Conservation (phyloP, 2,797 vertebrate species). For the Cuniculus paca region DNA sequence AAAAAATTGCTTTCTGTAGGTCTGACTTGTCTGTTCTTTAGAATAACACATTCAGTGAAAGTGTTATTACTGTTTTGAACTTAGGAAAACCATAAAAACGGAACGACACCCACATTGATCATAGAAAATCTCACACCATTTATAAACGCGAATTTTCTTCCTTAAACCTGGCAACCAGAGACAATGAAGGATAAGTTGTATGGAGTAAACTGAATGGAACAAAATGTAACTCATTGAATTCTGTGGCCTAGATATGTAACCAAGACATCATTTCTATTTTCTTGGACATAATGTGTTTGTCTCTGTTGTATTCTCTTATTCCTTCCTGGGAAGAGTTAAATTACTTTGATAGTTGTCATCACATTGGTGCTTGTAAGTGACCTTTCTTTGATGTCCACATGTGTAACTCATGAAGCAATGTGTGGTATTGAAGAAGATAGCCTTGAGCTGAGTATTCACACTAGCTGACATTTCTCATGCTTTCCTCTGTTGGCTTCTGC, state of each 20-base stretch:
- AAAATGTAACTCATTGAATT: neutral
- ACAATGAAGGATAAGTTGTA: neutral
- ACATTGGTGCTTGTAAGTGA: neutral
- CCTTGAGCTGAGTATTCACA: neutral
- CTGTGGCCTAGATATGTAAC: neutral
- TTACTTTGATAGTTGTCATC: neutral
- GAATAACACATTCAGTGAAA: neutral
- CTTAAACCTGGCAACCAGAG: neutral
- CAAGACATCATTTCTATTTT: conserved; percentile 38
- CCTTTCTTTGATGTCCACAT: neutral
- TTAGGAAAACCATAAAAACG: conserved; percentile 1
- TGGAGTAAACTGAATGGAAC: neutral
- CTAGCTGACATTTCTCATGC: neutral
- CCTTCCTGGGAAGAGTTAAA: neutral
- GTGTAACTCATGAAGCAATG: neutral
- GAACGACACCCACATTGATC: neutral
- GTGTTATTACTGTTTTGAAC: neutral
- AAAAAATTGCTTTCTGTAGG: neutral
- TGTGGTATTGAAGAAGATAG: neutral
- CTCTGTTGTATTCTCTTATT: conserved; percentile 6
- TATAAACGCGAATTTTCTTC: conserved; percentile 33
- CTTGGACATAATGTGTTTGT: neutral
- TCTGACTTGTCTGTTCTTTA: neutral
- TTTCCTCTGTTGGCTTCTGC: neutral
- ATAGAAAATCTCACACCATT: neutral